Percentiles rank a stretch among this genome's conserved stretches.
phyloP scores from a whole-genome alignment of 2,888 invertebrate genomes.

The Cheilosia variabilis region DNA sequence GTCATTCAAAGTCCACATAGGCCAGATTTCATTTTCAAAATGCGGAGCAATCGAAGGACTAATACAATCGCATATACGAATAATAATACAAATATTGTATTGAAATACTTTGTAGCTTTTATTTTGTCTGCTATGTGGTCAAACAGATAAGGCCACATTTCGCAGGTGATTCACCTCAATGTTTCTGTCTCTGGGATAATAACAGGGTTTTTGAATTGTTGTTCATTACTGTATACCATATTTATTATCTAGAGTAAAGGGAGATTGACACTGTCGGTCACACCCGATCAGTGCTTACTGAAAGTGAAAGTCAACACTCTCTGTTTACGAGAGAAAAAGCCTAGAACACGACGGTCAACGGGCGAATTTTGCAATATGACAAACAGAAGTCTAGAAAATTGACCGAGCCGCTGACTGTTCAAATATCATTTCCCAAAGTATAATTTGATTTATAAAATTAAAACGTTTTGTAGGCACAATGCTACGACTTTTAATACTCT shows the following conservation, averaged over 20 bases:
- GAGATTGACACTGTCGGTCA: constrained; percentile 9
- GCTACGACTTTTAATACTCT: too few species aligned
- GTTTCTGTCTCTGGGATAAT: constrained; percentile 37
- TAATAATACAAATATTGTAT: neutral
- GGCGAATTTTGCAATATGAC: constrained; percentile 18
- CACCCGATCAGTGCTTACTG: neutral
- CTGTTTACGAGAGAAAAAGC: neutral
- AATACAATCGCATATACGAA: constrained; percentile 3
- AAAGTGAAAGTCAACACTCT: constrained; percentile 15
- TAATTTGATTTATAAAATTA: too few species aligned
- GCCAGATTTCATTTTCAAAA: constrained; percentile 8
- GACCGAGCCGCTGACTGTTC: too few species aligned
- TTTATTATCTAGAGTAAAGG: constrained; percentile 15
- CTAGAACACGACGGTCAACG: neutral
- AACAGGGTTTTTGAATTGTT: constrained; percentile 4
- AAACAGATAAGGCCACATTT: constrained; percentile 51
- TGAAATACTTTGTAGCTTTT: constrained; percentile 1
- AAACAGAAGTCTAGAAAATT: neutral
- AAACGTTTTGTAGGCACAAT: too few species aligned
- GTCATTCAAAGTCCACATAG: constrained; percentile 16
- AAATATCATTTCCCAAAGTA: too few species aligned
- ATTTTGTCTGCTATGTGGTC: constrained; percentile 15
- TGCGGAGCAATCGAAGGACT: constrained; percentile 8
- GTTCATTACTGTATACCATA: neutral
- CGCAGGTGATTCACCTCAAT: constrained; percentile 65